Base-by-base conservation (phyloP, 1,140 invertebrate genomes). In the Drosophila tropicalis region DNA sequence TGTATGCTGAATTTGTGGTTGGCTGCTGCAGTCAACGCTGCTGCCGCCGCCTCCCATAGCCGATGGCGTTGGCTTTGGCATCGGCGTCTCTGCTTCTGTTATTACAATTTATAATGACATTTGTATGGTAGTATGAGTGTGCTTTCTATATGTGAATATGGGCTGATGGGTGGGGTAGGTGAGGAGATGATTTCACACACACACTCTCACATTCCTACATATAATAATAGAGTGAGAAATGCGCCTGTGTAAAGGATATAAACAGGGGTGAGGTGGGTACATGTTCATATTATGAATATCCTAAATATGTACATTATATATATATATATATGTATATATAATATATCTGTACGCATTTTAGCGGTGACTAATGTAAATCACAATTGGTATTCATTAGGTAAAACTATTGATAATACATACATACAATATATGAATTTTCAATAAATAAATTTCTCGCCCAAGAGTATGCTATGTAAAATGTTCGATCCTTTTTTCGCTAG, bases 91-190 rank as follows among this genome's bases (percentile, higher is more conserved):
- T 90, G 84, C 70, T 67, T 57, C 70, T 89, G 85, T 86, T 90
- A 90, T 90, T 90, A 90, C 85, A 90, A 90, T 90, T 90, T 90
- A 90, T 90, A 90, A 90, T 90, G 86, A 90, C 86, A 85, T 90
- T 90, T 80, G 63, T 79, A 77, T 74, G 70, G 44, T 51, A 61
- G 79, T 77, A n/a, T 68, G 63, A 62, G 77, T 51, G 57, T 51
- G 44, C 44, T 66, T 66, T 57, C 62, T 19, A 34, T 47, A 29
- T 78, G 51, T 68, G 39, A 72, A 54, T 62, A 55, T 71, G 41
- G 58, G 44, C 41, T 29, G 9, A 15, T 19, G 39, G n/a, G 17
- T 60, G 41, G 29, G 25, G 29, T 29, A 5, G 29, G 29, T 29
- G 29, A 29, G 17, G 15, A 10, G 17, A 10, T 34, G 61, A 29